Evolutionary conservation across 1,140 invertebrate genomes (phyloP).

Genomic region (Solenopsis invicta): DNA sequence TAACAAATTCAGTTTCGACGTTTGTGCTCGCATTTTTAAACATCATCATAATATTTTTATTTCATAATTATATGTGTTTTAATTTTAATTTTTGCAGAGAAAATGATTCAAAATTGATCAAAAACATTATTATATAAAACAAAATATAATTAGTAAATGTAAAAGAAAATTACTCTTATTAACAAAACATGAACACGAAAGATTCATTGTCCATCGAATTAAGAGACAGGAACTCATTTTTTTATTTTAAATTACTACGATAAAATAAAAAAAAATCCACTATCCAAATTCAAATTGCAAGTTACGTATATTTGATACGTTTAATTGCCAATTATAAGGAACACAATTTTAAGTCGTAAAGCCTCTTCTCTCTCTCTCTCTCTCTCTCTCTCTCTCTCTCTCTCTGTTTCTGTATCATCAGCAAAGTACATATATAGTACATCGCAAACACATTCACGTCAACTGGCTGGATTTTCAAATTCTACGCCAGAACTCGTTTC

Average conservation of each 20-base stretch:
- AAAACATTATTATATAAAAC: neutral
- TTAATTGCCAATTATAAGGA: neutral
- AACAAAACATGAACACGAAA: neutral
- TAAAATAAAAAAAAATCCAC: neutral
- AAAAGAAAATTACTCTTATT: neutral
- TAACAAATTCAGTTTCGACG: neutral
- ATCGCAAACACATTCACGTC: neutral
- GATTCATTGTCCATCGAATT: neutral
- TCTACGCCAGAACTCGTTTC: constrained; percentile 25
- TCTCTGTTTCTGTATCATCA: neutral
- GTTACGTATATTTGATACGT: neutral
- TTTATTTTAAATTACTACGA: neutral
- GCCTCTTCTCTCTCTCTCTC: too few species aligned
- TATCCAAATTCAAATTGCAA: neutral
- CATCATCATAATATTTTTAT: neutral
- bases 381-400: too few species aligned
- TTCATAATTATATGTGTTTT: neutral
- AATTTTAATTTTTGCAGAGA: neutral
- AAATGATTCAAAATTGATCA: neutral
- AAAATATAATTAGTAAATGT: neutral
- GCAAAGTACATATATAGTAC: neutral
- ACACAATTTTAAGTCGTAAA: neutral
- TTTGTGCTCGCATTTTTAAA: neutral
- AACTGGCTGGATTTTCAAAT: constrained; percentile 13
- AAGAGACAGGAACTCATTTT: neutral